Conservation (phyloP, 2,888 invertebrate species). For the Congeria kusceri region DNA sequence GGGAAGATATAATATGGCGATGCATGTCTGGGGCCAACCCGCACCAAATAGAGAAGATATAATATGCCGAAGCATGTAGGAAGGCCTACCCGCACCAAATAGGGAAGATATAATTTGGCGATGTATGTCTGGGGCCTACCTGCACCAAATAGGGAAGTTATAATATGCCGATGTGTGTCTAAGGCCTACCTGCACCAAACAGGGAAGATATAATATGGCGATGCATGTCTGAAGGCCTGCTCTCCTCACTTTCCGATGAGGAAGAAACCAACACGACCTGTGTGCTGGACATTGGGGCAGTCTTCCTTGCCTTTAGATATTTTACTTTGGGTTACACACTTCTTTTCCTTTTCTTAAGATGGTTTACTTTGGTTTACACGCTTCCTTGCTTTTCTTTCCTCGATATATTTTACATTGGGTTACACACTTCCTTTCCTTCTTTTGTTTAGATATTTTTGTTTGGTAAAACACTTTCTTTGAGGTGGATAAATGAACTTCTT, state of each 20-base stretch:
- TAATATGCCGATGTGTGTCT: no score
- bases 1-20: no score
- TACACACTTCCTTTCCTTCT: neutral
- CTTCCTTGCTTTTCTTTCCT: neutral
- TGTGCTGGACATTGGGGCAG: constrained; percentile 47
- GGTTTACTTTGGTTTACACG: neutral
- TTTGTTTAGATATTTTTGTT: no score
- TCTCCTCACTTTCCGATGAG: constrained; percentile 59
- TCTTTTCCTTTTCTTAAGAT: neutral
- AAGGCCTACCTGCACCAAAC: constrained; percentile 65
- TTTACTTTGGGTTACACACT: neutral
- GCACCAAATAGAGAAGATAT: constrained; percentile 64
- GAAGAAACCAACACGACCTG: constrained; percentile 62
- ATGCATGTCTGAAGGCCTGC: constrained; percentile 63
- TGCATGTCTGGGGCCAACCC: no score
- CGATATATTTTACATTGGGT: neutral
- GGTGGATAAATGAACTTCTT: no score
- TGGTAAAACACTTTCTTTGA: no score
- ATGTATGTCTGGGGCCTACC: no score
- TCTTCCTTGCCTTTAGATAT: neutral
- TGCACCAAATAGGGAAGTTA: no score
- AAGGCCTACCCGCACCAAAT: no score
- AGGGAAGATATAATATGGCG: constrained; percentile 61
- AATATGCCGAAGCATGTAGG: constrained; percentile 63
- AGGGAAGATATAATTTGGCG: no score